Base-by-base conservation (phyloP, 2,797 vertebrate species). In the Silurus aristotelis region DNA sequence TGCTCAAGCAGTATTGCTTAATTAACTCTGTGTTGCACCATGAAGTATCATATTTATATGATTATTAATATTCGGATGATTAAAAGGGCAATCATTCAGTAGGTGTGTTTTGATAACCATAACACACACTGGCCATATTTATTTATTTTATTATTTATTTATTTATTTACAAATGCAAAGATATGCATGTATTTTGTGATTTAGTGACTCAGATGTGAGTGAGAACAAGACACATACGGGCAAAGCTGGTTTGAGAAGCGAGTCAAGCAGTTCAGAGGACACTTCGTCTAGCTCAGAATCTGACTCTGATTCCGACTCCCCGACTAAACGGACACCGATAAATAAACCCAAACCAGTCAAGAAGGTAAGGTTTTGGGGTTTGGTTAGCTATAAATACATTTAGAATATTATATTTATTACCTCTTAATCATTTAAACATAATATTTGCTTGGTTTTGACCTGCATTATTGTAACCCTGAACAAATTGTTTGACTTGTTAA, bases 241-340 rank as follows among this genome's bases (percentile, higher is more conserved):
- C 0, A 86, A 87, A 72, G 25, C 38, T 3, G 67, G 71, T 60
- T 85, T 78, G 0, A 80, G 55, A 60, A 85, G 83, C 15, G 77
- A 83, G n/a, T 78, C 83, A 1, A 82, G 61, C 52, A 87, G 72
- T 22, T 87, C 83, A 0, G 86, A 84, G 15, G 80, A 82, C 17
- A 85, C 76, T 25, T 85, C 84, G 0, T 48, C 77, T 1, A 68
- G 64, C 12, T 83, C 88, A 0, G 87, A 85, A 31, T 87, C 85
- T 7, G 87, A 89, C 66, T 88, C 83, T 0, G 88, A 87, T 75
- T 87, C 87, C 0, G 85, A 83, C n/a, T 67, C 46, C 5, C 46
- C 61, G 55, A 67, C 46, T 81, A 55, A 68, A 46, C 80, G 73
- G 52, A 88, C 82, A 81, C 84, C 25, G 17, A 83, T 67, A 31